phyloP scores from a whole-genome alignment of 1,140 invertebrate genomes.

The Dryas iulia region DNA sequence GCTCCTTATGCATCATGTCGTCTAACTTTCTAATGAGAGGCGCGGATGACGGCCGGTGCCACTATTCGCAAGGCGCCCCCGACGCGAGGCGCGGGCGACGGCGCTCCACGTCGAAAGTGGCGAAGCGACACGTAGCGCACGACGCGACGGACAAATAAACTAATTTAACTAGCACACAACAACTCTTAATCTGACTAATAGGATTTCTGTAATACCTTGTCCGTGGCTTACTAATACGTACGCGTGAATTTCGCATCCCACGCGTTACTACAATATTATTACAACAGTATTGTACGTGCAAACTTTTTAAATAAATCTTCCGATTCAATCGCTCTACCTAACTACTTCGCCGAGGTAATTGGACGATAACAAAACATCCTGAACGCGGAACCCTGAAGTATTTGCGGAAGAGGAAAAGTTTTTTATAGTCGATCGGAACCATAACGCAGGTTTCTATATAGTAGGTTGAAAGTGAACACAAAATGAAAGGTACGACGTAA shows the following conservation, averaged over 20 bases:
- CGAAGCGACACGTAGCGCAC: background rate
- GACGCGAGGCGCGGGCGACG: background rate
- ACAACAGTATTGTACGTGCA: background rate
- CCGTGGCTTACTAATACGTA: background rate
- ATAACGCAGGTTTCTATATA: background rate
- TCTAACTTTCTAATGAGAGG: slow-evolving; percentile 70
- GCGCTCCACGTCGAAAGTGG: background rate
- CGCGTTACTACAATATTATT: background rate
- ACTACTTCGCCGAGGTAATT: background rate
- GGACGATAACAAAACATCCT: background rate
- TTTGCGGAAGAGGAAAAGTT: slow-evolving; percentile 9
- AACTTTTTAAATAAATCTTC: background rate
- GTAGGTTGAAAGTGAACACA: background rate
- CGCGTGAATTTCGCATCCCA: slow-evolving; percentile 3
- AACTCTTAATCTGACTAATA: slow-evolving; percentile 13
- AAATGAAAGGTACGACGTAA: background rate
- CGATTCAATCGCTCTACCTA: background rate
- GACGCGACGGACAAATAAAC: background rate
- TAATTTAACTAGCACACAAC: background rate
- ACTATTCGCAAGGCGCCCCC: no score
- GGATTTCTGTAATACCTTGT: slow-evolving; percentile 18
- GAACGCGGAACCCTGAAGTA: background rate
- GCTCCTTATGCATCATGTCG: slow-evolving; percentile 55
- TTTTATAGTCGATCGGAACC: background rate
- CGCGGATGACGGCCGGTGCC: slow-evolving; percentile 10